phyloP scores from a whole-genome alignment of 2,113 vertebrate species.

The Piaya cayana region DNA sequence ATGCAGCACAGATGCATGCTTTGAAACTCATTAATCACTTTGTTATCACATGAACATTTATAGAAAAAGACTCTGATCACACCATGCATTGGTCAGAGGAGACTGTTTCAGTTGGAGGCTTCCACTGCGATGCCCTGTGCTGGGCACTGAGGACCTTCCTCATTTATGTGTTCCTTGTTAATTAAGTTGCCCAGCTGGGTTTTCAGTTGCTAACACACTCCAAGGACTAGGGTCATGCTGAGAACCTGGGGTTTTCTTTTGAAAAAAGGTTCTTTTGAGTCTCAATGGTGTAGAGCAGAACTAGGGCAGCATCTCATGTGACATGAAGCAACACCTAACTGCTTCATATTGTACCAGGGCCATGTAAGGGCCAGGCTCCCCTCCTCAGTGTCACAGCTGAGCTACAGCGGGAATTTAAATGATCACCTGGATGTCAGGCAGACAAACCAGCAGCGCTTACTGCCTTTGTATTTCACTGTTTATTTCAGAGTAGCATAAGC shows the following conservation, averaged over 20 bases:
- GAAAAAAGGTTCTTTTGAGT: not conserved
- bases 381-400: not conserved
- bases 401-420: not conserved
- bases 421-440: not conserved
- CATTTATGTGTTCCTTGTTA: not conserved
- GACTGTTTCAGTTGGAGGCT: not conserved
- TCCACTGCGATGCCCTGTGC: fast-evolving
- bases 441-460: not conserved
- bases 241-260: not conserved
- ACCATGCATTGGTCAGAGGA: not conserved
- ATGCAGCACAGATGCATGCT: fast-evolving
- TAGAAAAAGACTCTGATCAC: not conserved
- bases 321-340: not conserved
- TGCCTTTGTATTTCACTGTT: not conserved
- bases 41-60: not conserved
- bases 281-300: not conserved
- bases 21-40: not conserved
- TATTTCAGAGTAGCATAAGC: not conserved
- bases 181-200: not conserved
- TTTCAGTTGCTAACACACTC: not conserved
- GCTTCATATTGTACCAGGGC: fast-evolving
- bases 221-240: not conserved
- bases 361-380: fast-evolving
- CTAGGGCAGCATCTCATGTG: not conserved
- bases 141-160: fast-evolving